Base-by-base conservation (phyloP, 2,113 vertebrate genomes). In the Callaeas wilsoni region DNA sequence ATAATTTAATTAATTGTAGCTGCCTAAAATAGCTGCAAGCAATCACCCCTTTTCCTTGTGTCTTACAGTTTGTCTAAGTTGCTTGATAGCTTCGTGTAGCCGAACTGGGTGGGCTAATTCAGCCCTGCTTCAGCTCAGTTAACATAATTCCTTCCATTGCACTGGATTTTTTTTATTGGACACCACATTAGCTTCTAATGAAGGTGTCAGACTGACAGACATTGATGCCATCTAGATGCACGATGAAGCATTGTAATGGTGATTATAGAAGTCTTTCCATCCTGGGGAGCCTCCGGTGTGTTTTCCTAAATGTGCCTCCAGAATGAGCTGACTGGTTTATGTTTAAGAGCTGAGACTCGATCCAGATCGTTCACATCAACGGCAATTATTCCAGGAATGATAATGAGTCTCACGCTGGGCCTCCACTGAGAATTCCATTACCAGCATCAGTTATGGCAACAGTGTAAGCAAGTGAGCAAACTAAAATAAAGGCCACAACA, bases 341-440 rank as follows among this genome's bases (percentile, higher is more conserved):
- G 35, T 85, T 85, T 46, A 52, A 90, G 65, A 82, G 88, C 57
- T 84, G 82, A 42, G 46, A 42, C 46, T 95, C 2, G 4, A 79
- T 94, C 53, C 62, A 53, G 37, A 85, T 82, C 12, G 0, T 74
- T 92, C 84, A 53, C n/a, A 37, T 91, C 80, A 70, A 77, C 68
- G 83, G 59, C 46, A 90, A 32, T 90, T 94, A 90, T 68, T 94
- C 42, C 53, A 33, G 73, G 55, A 77, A 74, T 87, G 92, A 64
- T 87, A 93, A 78, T 47, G 53, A 91, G 60, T 64, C 32, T 87
- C 55, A 29, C 1, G 3, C 71, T 84, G 46, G 18, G 83, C 68
- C 71, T 95, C 88, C 60, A 15, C 67, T 77, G 92, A 96, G 88
- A 90, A 69, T 91, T 70, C 70, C 67, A 70, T 85, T 73, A 79